Evolutionary conservation across 2,797 vertebrate species (phyloP).

Genomic region (Macrochelys suwanniensis): DNA sequence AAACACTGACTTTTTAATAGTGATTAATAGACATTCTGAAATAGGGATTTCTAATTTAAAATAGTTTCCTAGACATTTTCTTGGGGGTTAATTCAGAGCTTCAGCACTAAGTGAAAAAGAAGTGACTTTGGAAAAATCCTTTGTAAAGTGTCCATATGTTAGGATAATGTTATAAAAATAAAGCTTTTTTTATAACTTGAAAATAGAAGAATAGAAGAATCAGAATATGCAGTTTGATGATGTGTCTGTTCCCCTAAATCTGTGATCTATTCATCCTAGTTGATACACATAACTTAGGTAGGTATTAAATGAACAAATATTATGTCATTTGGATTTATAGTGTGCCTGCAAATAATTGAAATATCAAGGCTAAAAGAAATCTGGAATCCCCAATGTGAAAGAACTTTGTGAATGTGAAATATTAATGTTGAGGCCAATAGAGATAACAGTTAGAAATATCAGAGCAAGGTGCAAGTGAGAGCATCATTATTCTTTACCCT

Average conservation of each 20-base stretch:
- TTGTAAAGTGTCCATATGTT: neutral
- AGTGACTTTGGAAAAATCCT: neutral
- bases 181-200: neutral
- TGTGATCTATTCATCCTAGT: neutral
- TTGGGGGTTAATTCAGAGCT: neutral
- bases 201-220: neutral
- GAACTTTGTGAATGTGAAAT: neutral
- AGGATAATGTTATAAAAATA: neutral
- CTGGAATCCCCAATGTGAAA: neutral
- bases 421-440: neutral
- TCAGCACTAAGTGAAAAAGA: neutral
- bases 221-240: neutral
- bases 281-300: neutral
- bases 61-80: neutral
- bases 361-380: neutral
- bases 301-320: neutral
- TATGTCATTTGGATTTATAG: neutral
- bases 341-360: neutral
- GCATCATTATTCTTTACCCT: neutral
- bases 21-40: neutral
- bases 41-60: neutral
- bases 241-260: neutral
- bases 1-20: neutral
- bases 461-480: neutral
- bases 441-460: neutral